A percentile compares a stretch with the other conserved stretches of the same genome.
phyloP scores from a whole-genome alignment of 2,797 vertebrate species.

The Petrocephalus sullivani region DNA sequence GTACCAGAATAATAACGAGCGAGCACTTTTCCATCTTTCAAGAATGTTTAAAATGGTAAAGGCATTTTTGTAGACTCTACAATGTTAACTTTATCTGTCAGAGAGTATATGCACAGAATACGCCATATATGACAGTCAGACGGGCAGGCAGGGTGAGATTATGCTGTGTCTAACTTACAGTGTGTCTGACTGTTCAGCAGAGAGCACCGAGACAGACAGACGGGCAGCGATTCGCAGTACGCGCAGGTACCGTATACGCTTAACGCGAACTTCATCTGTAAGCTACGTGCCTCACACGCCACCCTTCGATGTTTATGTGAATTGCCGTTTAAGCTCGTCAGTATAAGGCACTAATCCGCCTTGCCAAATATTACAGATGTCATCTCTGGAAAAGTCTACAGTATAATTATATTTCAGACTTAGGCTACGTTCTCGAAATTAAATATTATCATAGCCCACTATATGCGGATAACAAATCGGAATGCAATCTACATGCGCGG shows the following conservation, averaged over 20 bases:
- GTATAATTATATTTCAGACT: neutral
- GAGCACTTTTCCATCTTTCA: neutral
- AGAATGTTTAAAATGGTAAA: neutral
- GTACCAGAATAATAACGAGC: neutral
- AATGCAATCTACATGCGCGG: neutral
- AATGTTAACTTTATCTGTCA: neutral
- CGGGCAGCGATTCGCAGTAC: neutral
- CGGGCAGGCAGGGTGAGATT: neutral
- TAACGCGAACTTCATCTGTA: neutral
- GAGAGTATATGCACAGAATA: neutral
- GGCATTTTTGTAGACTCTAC: neutral
- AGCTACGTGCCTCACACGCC: conserved; percentile 62
- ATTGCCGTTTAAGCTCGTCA: conserved; percentile 25
- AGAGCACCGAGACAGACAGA: neutral
- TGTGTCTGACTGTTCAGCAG: neutral
- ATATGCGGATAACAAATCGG: neutral
- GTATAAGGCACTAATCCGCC: neutral
- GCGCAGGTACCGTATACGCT: conserved; percentile 5
- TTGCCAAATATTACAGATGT: neutral
- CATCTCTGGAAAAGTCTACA: neutral
- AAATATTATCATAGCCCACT: neutral
- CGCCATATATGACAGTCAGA: neutral
- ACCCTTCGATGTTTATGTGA: conserved; percentile 55
- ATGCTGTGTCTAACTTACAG: neutral
- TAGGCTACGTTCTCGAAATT: neutral